phyloP scores from a whole-genome alignment of 2,888 invertebrate species.

The Gymnosoma rotundatum region DNA sequence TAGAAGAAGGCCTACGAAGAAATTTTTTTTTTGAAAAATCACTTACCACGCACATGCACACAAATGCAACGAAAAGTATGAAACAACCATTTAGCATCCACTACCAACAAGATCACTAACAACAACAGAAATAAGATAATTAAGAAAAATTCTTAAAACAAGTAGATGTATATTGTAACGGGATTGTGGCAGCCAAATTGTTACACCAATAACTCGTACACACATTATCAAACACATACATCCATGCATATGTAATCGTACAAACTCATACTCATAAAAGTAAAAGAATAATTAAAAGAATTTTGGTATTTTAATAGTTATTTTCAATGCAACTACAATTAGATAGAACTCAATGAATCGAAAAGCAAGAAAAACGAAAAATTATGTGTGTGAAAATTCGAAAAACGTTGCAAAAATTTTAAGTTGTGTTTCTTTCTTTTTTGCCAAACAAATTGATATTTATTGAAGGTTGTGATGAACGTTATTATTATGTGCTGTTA shows the following conservation, averaged over 20 bases:
- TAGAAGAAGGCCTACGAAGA: slow-evolving; percentile 47
- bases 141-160: slow-evolving; percentile 31
- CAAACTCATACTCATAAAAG: neutral
- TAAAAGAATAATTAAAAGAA: slow-evolving; percentile 58
- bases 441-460: slow-evolving; percentile 13
- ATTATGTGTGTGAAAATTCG: slow-evolving; percentile 49
- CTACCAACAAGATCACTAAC: slow-evolving; percentile 13
- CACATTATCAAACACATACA: neutral
- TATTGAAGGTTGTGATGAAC: neutral
- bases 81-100: slow-evolving; percentile 5
- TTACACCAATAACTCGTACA: slow-evolving; percentile 31
- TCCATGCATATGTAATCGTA: neutral
- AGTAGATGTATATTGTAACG: slow-evolving; percentile 47
- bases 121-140: slow-evolving; percentile 12
- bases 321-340: slow-evolving; percentile 37
- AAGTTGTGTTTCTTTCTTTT: neutral
- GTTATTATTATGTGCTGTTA: neutral
- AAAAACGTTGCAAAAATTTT: neutral
- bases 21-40: neutral
- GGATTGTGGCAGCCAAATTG: slow-evolving; percentile 26
- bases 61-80: neutral
- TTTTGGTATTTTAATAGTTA: slow-evolving; percentile 58
- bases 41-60: slow-evolving; percentile 22
- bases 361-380: slow-evolving; percentile 1
- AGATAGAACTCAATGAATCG: slow-evolving; percentile 5